Evolutionary conservation across 2,888 invertebrate genomes (phyloP).

Genomic region (Synergus gifuensis): DNA sequence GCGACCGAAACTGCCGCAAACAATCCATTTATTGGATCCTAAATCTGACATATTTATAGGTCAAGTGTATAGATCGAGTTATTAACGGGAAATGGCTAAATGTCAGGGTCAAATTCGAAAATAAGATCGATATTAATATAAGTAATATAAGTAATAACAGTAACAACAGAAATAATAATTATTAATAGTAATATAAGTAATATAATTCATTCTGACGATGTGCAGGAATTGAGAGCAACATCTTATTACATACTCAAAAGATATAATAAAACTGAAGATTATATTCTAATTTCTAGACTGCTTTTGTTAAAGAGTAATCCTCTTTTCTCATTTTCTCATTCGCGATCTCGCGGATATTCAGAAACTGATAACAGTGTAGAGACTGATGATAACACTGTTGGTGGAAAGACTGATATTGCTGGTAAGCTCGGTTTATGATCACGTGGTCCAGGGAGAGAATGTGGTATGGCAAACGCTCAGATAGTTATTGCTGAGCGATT

Average conservation of each 20-base stretch:
- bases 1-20: conserved; percentile 44
- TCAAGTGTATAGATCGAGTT: neutral
- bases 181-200: too few relatives aligned
- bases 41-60: conserved; percentile 17
- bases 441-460: conserved; percentile 48
- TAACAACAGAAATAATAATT: too few relatives aligned
- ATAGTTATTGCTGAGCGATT: conserved; percentile 75
- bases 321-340: conserved; percentile 48
- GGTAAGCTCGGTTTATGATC: conserved; percentile 61
- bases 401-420: conserved; percentile 59
- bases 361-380: neutral
- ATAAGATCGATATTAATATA: neutral
- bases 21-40: conserved; percentile 9
- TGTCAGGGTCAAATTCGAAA: neutral
- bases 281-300: too few relatives aligned
- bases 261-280: too few relatives aligned
- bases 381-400: conserved; percentile 45
- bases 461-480: conserved; percentile 60
- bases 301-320: neutral
- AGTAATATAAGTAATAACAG: too few relatives aligned
- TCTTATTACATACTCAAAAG: too few relatives aligned
- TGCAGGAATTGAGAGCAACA: too few relatives aligned
- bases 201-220: too few relatives aligned
- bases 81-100: neutral
- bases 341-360: conserved; percentile 40